Base-by-base conservation (phyloP, 2,797 vertebrate species). In the Notolepis coatsorum region DNA sequence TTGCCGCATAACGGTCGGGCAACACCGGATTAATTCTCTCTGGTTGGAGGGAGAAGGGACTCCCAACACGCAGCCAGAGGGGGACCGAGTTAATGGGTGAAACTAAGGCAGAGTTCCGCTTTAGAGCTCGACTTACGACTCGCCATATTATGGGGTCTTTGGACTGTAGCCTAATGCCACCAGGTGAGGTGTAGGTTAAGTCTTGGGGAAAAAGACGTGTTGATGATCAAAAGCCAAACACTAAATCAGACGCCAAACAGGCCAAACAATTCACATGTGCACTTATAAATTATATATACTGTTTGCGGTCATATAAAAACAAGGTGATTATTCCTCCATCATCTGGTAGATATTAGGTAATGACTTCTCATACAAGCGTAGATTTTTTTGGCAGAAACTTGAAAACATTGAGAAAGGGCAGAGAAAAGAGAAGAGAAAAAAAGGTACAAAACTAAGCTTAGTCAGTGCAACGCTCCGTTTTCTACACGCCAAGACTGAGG, bases 91-190 rank as follows among this genome's bases (percentile, higher is more conserved):
- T 33, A 54, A 65, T 33, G 35, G 60, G 53, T 55, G 74, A 52
- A 71, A 74, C 80, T 64, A 78, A 84, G 84, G 82, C 80, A 75
- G 64, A 79, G 73, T 30, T 70, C 56, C 68, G 65, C 37, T 33
- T n/a, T n/a, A n/a, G n/a, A 47, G 24, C 12, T 18, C 15, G 61
- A 68, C 76, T 54, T 39, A 12, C 20, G 42, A 54, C 54, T 69
- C 50, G 48, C 58, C 71, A 54, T 57, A 63, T 12, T 10, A 18
- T 24, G 41, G 33, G 46, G 71, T 92, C 88, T 89, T 89, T 90
- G 89, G 88, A 79, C 81, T 75, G 73, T 73, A 87, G 83, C 84
- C 80, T 86, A 82, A 83, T 75, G 80, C 85, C 84, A 81, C 74
- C 68, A 61, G 71, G 65, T 82, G 75, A 85, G n/a, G 59, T 63